Evolutionary conservation across 2,797 vertebrate genomes (phyloP), one percentile per base, ranked within the genome.

Genomic region (Enoplosus armatus): DNA sequence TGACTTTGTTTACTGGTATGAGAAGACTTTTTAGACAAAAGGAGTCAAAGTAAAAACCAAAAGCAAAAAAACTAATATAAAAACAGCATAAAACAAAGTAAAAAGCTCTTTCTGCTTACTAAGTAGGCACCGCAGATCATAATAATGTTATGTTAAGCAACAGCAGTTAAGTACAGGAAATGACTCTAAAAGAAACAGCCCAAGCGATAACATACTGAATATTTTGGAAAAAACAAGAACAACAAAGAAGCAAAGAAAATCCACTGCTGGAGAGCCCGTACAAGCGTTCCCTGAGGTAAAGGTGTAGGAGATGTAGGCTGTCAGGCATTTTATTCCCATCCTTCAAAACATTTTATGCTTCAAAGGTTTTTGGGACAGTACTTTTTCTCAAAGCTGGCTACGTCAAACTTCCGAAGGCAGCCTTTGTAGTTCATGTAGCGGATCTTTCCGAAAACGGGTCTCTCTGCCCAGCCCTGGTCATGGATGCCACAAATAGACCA

Each of bases 371-470:
- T 80, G 7, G 93, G 92, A 31, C 79, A 16, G 8, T 97, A 97
- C 73, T 93, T 96, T 54, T 18, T 89, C 87, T 98, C 97, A 0
- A 97, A 98, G 76, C 81, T 66, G 0, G 82, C 88, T 4, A 98
- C 96, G 0, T 97, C 90, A 16, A 98, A 98, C 91, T 98, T 98
- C 85, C 96, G 94, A 71, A 95, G 96, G 93, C 97, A 98, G 85
- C 97, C 97, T 0, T 95, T 95, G 1, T 98, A 98, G 92, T 97
- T 98, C 97, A 98, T 98, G 94, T 95, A 98, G 77, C 97, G 96
- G 76, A 98, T 96, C 91, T 98, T 98, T 2, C 97, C 97, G 0
- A 97, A 98, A 31, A 98, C 0, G 0, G 88, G 80, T 18, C 97
- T 95, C 86, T 98, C 97, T 0, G 85, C 82, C 97, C 97, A 98